Evolutionary conservation across 2,888 invertebrate genomes (phyloP).

Genomic region (Lasioglossum leucozonium): DNA sequence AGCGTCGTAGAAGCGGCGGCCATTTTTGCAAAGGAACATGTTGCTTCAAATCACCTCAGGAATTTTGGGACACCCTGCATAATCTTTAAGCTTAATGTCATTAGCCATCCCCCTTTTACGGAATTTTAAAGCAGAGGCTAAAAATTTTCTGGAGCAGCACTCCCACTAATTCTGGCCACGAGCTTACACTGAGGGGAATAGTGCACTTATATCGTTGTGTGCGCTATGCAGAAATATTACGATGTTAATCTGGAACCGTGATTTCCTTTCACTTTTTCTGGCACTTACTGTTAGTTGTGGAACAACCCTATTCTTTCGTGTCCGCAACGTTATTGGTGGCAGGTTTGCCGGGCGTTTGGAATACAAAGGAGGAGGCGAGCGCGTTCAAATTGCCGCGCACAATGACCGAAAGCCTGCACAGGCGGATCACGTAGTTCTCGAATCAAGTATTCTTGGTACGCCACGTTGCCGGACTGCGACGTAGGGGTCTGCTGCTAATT

Average conservation of each 20-base stretch:
- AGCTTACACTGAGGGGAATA: too few relatives aligned
- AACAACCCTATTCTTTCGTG: slow-evolving; percentile 6
- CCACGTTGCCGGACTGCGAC: slow-evolving; percentile 34
- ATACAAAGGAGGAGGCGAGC: slow-evolving; percentile 43
- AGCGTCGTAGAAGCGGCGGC: too few relatives aligned
- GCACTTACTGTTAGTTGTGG: background rate
- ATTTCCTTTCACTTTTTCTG: slow-evolving; percentile 4
- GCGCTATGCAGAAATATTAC: background rate
- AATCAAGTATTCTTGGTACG: slow-evolving; percentile 54
- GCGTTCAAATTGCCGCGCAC: slow-evolving; percentile 46
- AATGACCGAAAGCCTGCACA: slow-evolving; percentile 43
- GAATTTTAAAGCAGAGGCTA: too few relatives aligned
- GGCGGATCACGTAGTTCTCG: slow-evolving; percentile 54
- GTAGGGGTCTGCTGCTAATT: slow-evolving; percentile 37
- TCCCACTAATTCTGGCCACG: too few relatives aligned
- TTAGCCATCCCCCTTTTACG: too few relatives aligned
- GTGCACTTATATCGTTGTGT: background rate
- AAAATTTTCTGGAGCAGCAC: too few relatives aligned
- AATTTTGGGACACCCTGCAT: too few relatives aligned
- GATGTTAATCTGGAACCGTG: background rate
- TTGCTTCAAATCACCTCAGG: too few relatives aligned
- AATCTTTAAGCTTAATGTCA: too few relatives aligned
- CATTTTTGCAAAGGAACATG: too few relatives aligned
- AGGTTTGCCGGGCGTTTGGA: slow-evolving; percentile 29
- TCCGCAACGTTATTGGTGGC: slow-evolving; percentile 29